phyloP scores from a whole-genome alignment of 2,113 vertebrate genomes.

The Hypocryptadius cinnamomeus region DNA sequence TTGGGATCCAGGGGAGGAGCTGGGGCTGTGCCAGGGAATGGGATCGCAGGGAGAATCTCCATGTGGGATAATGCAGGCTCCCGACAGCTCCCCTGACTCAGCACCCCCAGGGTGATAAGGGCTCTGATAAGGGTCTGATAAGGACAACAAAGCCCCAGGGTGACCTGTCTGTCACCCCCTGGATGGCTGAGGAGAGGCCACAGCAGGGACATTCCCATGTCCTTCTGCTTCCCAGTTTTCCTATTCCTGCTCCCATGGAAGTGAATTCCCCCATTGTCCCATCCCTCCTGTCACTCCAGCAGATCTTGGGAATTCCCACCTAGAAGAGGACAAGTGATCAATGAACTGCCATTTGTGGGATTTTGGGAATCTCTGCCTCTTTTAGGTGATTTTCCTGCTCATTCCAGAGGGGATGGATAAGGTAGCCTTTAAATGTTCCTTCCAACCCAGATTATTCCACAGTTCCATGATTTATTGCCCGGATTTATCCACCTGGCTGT shows the following conservation, averaged over 20 bases:
- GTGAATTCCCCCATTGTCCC: background rate
- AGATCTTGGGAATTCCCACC: background rate
- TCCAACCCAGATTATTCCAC: background rate
- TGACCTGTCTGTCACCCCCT: background rate
- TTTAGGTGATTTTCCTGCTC: background rate
- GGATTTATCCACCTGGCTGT: background rate
- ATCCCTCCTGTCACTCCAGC: background rate
- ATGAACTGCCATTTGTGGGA: background rate
- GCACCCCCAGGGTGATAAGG: background rate
- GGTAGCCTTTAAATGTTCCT: background rate
- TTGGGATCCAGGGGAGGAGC: background rate
- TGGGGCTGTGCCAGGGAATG: background rate
- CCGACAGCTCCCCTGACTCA: background rate
- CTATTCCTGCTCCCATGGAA: rapidly evolving
- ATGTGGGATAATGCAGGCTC: background rate
- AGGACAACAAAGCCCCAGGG: background rate
- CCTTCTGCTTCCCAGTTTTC: background rate
- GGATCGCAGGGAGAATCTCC: background rate
- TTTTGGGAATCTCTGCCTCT: background rate
- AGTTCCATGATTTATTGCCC: background rate
- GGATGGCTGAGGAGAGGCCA: background rate
- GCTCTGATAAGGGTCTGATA: background rate
- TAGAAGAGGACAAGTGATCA: too few relatives aligned
- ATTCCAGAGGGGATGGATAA: background rate
- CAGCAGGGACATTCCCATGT: background rate